A percentile compares a stretch with the other conserved stretches of the same genome.
phyloP scores from a whole-genome alignment of 2,113 vertebrate genomes.

The Gracilinanus agilis region DNA sequence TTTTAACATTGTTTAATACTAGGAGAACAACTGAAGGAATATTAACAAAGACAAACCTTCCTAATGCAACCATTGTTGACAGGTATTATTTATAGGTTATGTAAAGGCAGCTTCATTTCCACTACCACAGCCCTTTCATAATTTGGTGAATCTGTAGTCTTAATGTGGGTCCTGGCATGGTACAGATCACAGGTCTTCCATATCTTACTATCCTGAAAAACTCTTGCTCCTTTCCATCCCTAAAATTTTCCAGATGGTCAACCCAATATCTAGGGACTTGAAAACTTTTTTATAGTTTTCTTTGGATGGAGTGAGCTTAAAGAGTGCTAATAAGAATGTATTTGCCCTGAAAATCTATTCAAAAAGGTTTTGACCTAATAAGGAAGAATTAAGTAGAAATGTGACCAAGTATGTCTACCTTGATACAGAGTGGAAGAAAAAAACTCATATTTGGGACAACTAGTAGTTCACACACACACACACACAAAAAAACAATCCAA shows the following conservation, averaged over 20 bases:
- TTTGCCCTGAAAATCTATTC: not conserved
- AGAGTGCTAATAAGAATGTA: not conserved
- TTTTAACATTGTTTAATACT: not conserved
- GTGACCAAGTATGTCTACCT: not conserved
- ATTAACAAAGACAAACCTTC: not conserved
- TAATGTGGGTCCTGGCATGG: not conserved
- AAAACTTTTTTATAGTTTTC: not conserved
- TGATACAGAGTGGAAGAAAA: not conserved
- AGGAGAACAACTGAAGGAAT: not conserved
- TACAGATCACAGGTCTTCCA: no score
- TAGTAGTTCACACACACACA: not conserved
- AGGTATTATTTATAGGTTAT: not conserved
- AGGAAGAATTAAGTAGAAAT: not conserved
- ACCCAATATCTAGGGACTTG: not conserved
- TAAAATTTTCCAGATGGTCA: not conserved
- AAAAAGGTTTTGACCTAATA: not conserved
- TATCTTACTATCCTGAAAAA: not conserved
- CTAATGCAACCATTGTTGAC: not conserved
- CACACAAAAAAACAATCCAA: not conserved
- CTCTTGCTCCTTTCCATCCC: not conserved
- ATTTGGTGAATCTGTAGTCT: not conserved
- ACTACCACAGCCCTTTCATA: not conserved
- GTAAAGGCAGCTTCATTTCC: not conserved
- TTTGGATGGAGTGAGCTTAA: not conserved
- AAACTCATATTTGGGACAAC: not conserved